These are phyloP conservation scores for Brachionus asplanchnoidis DNA, from an alignment of 1,140 invertebrate genomes.

Conservation along the genomic window DNA sequence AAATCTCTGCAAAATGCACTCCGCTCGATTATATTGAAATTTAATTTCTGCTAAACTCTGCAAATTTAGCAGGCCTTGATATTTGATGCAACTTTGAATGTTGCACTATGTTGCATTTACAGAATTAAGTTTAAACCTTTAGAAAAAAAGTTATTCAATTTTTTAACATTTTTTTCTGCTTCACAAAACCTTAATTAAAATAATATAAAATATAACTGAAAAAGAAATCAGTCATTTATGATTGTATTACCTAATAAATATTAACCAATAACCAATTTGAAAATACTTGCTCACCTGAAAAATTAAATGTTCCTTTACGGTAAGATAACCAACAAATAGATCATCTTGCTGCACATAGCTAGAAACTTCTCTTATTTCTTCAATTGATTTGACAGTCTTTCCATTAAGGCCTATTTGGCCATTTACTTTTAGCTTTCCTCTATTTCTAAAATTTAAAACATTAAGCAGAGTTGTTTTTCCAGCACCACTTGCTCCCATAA, in stretches of 20 bases:
- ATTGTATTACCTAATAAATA: not conserved
- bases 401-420: slow-evolving; percentile 63
- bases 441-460: slow-evolving; percentile 73
- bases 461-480: slow-evolving; percentile 90
- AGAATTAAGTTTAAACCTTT: too few relatives aligned
- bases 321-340: slow-evolving; percentile 60
- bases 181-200: too few relatives aligned
- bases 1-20: too few relatives aligned
- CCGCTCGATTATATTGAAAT: too few relatives aligned
- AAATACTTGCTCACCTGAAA: slow-evolving; percentile 50
- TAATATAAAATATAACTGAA: too few relatives aligned
- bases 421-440: slow-evolving; percentile 66
- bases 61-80: too few relatives aligned
- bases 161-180: too few relatives aligned
- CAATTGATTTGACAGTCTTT: slow-evolving; percentile 42
- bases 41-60: too few relatives aligned
- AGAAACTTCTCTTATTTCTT: slow-evolving; percentile 60
- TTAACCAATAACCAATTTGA: not conserved
- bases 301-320: slow-evolving; percentile 61
- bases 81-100: too few relatives aligned
- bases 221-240: not conserved
- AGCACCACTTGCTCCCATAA: slow-evolving; percentile 70
- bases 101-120: too few relatives aligned
- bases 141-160: too few relatives aligned
- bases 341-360: slow-evolving; percentile 87